Base-by-base conservation (phyloP, 2,888 invertebrate species). In the Camponotus fellah region DNA sequence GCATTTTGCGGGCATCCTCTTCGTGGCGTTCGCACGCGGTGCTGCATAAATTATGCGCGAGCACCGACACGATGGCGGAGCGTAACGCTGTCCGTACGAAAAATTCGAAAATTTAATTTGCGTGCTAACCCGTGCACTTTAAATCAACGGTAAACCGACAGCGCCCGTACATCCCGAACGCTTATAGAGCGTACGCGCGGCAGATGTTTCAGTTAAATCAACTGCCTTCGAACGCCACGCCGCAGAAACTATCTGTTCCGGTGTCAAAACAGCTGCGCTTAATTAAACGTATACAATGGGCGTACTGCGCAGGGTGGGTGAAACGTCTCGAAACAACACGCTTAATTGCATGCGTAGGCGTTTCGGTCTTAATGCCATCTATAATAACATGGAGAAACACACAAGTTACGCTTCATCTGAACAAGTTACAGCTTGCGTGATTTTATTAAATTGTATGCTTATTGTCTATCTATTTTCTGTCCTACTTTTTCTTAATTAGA, bases 131-230 rank as follows among this genome's bases (percentile, higher is more conserved):
- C 53, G 76, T 17, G 83, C 74, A 87, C 90, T 89, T 91, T 92
- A 92, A 92, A 92, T 92, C 92, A 92, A 89, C 82, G 82, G 64
- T 53, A 82, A 76, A 83, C 85, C 85, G 90, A 88, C 86, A 87
- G 86, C 72, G 82, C 80, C 81, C 74, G 84, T 82, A 72, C 79
- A 79, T 82, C 82, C 66, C 79, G 80, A 83, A 82, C 85, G 85
- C 83, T 89, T 90, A 91, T 89, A 86, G 88, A 91, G 89, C 91
- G 88, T 90, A 87, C 88, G 92, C 26, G 26, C 91, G 85, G 92
- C 93, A 93, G 93, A 93, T 93, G 93, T 93, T 93, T 88, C 91
- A 90, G 91, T 93, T 93, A 93, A 93, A 93, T 93, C 92, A 93
- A 92, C 92, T 89, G 89, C 88, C 89, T 91, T 92, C 91, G 92